These are phyloP conservation scores for Salticus scenicus DNA, from an alignment of 2,888 invertebrate species.

Conservation along the genomic window DNA sequence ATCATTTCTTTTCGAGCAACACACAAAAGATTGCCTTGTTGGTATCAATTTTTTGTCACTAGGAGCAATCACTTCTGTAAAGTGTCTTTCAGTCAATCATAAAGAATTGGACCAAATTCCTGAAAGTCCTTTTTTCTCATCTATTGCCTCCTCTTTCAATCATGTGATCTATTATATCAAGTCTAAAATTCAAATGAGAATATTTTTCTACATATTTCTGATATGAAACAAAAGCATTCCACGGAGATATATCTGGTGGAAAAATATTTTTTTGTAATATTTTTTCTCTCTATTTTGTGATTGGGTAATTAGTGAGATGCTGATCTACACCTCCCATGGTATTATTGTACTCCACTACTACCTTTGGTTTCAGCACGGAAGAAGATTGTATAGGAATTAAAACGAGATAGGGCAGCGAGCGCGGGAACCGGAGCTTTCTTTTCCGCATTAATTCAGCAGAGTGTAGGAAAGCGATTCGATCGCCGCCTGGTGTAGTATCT, in stretches of 20 bases:
- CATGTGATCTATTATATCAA: constrained; percentile 17
- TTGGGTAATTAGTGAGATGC: constrained; percentile 27
- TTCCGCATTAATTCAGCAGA: too few relatives aligned
- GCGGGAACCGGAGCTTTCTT: too few relatives aligned
- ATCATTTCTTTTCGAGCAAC: too few relatives aligned
- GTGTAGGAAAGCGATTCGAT: too few relatives aligned
- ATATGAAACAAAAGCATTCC: constrained; percentile 20
- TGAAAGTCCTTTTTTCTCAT: constrained; percentile 23
- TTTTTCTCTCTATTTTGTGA: constrained; percentile 34
- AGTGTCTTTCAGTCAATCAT: constrained; percentile 35
- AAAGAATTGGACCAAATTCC: constrained; percentile 1
- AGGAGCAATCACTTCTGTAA: constrained; percentile 25
- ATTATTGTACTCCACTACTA: constrained; percentile 17
- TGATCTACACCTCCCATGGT: constrained; percentile 35
- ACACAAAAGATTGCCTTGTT: constrained; percentile 23
- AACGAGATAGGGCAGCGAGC: too few relatives aligned
- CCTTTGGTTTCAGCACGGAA: too few relatives aligned
- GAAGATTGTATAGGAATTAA: too few relatives aligned
- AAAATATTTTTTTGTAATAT: constrained; percentile 32
- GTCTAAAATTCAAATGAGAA: constrained; percentile 18
- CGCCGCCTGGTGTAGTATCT: too few relatives aligned
- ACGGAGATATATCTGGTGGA: constrained; percentile 33
- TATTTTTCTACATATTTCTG: constrained; percentile 19
- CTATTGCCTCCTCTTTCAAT: constrained; percentile 10
- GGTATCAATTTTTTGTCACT: constrained; percentile 1